These are phyloP conservation scores for Onychorhynchus coronatus DNA, from an alignment of 2,113 vertebrate genomes.

Conservation along the genomic window DNA sequence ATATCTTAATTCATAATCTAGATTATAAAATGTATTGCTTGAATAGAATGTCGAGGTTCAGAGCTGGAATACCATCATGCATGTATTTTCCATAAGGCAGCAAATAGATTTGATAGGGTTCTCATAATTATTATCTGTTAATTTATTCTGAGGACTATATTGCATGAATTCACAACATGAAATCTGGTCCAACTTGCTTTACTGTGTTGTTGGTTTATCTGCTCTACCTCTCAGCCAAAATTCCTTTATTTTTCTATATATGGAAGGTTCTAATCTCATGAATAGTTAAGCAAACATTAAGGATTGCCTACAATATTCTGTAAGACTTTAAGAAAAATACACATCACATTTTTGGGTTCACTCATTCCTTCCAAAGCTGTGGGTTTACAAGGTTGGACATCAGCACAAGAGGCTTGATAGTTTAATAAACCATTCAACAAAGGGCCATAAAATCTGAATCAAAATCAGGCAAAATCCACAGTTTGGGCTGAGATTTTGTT, in stretches of 20 bases:
- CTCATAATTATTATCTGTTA: neutral
- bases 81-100: neutral
- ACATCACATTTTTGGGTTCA: neutral
- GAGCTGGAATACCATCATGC: neutral
- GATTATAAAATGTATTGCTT: neutral
- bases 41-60: neutral
- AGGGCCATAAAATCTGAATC: neutral
- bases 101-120: neutral
- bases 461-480: neutral
- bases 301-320: neutral
- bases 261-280: neutral
- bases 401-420: neutral
- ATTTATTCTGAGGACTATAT: neutral
- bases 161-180: neutral
- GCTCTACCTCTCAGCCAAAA: neutral
- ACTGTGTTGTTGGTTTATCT: neutral
- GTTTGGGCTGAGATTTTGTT: neutral
- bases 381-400: neutral
- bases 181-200: neutral
- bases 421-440: neutral
- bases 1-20: conserved; percentile 34
- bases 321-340: neutral
- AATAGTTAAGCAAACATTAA: neutral
- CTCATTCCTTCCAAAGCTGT: neutral
- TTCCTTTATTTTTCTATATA: neutral